phyloP scores from a whole-genome alignment of 2,113 vertebrate genomes.

The Colossoma macropomum region DNA sequence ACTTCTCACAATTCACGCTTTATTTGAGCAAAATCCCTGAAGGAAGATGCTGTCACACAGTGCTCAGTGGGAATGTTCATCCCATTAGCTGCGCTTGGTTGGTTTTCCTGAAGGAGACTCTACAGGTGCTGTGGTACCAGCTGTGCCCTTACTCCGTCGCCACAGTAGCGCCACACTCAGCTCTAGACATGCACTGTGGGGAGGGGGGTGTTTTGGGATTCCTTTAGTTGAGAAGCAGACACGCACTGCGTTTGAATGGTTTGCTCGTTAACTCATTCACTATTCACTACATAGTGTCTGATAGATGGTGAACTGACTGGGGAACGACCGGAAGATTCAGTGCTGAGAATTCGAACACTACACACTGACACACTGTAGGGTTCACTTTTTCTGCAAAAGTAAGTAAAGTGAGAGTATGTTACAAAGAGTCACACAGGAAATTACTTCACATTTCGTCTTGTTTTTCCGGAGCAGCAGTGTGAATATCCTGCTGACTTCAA shows the following conservation, averaged over 20 bases:
- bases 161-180: slow-evolving; percentile 5
- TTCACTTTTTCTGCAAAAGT: background rate
- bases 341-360: background rate
- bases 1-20: background rate
- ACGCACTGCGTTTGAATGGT: no score
- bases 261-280: background rate
- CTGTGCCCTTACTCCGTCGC: background rate
- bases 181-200: background rate
- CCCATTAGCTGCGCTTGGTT: slow-evolving; percentile 43
- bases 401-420: background rate
- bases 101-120: slow-evolving; percentile 47
- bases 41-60: background rate
- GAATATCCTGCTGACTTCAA: background rate
- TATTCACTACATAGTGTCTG: background rate
- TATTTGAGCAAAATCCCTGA: slow-evolving; percentile 6
- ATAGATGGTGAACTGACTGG: background rate
- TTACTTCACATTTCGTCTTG: background rate
- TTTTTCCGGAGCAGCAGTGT: background rate
- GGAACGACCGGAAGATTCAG: background rate
- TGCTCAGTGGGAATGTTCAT: background rate
- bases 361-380: background rate
- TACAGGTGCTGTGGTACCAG: slow-evolving; percentile 26
- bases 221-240: background rate
- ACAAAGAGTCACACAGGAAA: background rate
- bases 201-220: slow-evolving; percentile 2